Evolutionary conservation across 2,113 vertebrate genomes (phyloP).

Genomic region (Vulpes lagopus): DNA sequence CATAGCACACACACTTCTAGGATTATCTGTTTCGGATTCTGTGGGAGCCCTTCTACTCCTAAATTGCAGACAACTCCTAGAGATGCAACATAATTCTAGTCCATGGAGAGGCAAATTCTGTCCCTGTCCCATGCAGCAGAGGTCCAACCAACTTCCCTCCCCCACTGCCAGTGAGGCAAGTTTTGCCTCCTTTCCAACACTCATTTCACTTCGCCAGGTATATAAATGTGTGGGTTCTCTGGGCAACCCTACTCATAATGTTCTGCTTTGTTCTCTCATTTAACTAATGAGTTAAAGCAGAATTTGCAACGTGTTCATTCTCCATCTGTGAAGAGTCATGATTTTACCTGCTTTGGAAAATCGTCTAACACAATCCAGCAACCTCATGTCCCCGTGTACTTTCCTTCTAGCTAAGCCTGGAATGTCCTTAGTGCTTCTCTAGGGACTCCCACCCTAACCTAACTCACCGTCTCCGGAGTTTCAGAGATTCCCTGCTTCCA

Average conservation of each 20-base stretch:
- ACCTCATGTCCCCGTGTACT: neutral
- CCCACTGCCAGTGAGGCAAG: rapidly evolving
- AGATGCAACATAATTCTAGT: neutral
- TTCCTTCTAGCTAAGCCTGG: neutral
- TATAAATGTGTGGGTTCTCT: too few relatives aligned
- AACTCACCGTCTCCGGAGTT: neutral
- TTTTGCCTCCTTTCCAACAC: neutral
- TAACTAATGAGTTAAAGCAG: neutral
- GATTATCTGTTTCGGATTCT: neutral
- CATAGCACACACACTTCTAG: too few relatives aligned
- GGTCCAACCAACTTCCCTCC: too few relatives aligned
- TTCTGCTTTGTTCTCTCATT: neutral
- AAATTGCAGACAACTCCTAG: too few relatives aligned
- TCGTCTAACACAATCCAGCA: neutral
- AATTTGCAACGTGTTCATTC: neutral
- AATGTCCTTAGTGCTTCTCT: neutral
- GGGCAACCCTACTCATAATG: rapidly evolving
- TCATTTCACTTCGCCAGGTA: neutral
- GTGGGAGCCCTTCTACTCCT: neutral
- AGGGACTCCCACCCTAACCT: neutral
- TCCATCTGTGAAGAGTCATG: neutral
- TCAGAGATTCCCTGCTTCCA: neutral
- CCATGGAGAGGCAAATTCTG: neutral
- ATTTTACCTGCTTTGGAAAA: neutral
- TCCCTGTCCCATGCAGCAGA: neutral